Evolutionary conservation across 2,113 vertebrate species (phyloP), one percentile per base, ranked within the genome.

Genomic region (Neodon shergylaensis): DNA sequence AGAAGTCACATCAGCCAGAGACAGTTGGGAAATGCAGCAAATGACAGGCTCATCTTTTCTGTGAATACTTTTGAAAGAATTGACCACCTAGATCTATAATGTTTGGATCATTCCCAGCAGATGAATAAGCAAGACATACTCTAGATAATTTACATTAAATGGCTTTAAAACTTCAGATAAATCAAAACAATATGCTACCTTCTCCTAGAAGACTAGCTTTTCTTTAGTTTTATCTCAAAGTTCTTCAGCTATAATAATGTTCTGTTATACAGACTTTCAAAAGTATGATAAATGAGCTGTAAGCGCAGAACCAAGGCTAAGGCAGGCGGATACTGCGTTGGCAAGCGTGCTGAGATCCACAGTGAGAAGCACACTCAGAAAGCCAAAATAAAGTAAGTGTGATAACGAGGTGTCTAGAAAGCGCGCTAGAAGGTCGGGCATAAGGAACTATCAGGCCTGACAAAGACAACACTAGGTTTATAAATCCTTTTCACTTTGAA

Each of bases 161-260:
- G 33, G 22, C 36, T 97, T 78, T 78, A 92, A 92, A 87, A 84
- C 52, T 16, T 87, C 24, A 84, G 81, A 74, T 42, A 95, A 94
- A 85, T 33, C 68, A 52, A 82, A 81, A 82, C 22, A 28, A 61
- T 42, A 83, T 61, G 22, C 54, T 83, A 39, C 3, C 22, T 83
- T 81, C 52, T 58, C 49, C 58, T 58, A 81, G 21, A 83, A 61
- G 79, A 88, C 73, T 11, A 95, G 52, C 21, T 85, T 89, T 76
- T 88, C 84, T 86, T 70, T 21, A 36, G 84, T 92, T 91, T 85
- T 77, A 47, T 54, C 74, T 68, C 93, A 16, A 85, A 65, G 92
- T 42, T 94, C 26, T 91, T 85, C 24, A 65, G 82, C 73, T 87
- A 82, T 47, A 21, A 86, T 61, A 77, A 77, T 42, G 61, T 12